phyloP scores from a whole-genome alignment of 2,113 vertebrate genomes.

The Agapornis roseicollis region DNA sequence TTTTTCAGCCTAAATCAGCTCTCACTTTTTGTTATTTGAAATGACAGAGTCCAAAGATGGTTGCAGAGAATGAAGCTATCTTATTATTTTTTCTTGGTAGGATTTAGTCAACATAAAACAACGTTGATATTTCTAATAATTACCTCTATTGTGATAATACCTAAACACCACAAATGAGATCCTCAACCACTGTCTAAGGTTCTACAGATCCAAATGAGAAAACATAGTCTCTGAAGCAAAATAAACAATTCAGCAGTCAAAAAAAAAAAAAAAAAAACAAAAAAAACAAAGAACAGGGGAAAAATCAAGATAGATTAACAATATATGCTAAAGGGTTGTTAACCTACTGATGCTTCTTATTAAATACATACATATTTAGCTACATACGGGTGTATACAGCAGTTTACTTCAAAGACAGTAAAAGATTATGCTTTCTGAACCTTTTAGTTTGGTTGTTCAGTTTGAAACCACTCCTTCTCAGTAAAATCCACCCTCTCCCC shows the following conservation, averaged over 20 bases:
- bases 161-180: neutral
- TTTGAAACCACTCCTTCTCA: neutral
- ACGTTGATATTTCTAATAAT: neutral
- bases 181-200: neutral
- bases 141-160: neutral
- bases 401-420: neutral
- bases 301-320: neutral
- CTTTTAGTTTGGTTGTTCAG: neutral
- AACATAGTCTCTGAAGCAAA: neutral
- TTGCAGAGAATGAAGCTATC: neutral
- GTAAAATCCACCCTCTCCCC: neutral
- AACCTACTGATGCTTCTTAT: neutral
- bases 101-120: neutral
- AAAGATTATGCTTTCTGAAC: neutral
- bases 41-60: neutral
- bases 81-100: neutral
- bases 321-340: neutral
- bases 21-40: neutral
- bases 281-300: neutral
- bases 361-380: neutral
- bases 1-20: neutral
- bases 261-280: neutral
- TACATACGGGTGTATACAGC: neutral
- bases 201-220: neutral
- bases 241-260: neutral